A percentile compares a stretch with the other conserved stretches of the same genome.
These are phyloP conservation scores for Halictus quadricinctus DNA, from an alignment of 2,888 invertebrate genomes.

Conservation along the genomic window DNA sequence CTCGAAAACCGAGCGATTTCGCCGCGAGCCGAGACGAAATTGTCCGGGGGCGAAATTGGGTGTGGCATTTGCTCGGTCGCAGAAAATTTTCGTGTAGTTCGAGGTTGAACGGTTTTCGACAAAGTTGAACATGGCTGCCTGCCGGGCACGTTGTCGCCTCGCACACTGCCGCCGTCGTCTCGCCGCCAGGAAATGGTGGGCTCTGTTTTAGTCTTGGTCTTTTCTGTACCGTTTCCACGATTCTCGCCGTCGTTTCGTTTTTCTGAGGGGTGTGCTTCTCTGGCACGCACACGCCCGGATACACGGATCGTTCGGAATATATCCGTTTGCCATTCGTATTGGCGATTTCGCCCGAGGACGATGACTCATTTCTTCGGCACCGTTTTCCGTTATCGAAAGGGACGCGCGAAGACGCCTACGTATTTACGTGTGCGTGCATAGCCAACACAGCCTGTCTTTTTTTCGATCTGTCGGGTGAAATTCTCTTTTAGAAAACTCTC, in stretches of 20 bases:
- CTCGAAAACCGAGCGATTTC: not conserved
- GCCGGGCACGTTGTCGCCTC: constrained; percentile 62
- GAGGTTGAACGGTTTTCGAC: constrained; percentile 60
- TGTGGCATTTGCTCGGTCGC: constrained; percentile 51
- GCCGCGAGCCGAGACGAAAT: not conserved
- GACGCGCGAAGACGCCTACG: constrained; percentile 19
- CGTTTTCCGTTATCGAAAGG: constrained; percentile 31
- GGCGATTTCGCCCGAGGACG: constrained; percentile 13
- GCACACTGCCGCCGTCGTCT: constrained; percentile 24
- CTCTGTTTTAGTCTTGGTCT: constrained; percentile 3
- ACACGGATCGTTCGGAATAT: not conserved
- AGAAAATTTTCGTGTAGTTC: constrained; percentile 50
- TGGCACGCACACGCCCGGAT: not conserved
- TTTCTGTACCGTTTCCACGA: not conserved
- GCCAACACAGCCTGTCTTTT: not conserved
- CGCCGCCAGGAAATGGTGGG: constrained; percentile 61
- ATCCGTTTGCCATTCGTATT: not conserved
- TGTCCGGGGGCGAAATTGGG: constrained; percentile 32
- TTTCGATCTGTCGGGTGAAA: not conserved
- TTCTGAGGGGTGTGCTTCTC: not conserved
- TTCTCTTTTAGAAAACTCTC: not conserved
- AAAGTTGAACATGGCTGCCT: constrained; percentile 69
- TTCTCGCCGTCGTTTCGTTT: not conserved
- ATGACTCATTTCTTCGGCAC: constrained; percentile 48
- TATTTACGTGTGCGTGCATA: not conserved